phyloP scores from a whole-genome alignment of 92 coral and sea anemone species.

The Nematostella vectensis region DNA sequence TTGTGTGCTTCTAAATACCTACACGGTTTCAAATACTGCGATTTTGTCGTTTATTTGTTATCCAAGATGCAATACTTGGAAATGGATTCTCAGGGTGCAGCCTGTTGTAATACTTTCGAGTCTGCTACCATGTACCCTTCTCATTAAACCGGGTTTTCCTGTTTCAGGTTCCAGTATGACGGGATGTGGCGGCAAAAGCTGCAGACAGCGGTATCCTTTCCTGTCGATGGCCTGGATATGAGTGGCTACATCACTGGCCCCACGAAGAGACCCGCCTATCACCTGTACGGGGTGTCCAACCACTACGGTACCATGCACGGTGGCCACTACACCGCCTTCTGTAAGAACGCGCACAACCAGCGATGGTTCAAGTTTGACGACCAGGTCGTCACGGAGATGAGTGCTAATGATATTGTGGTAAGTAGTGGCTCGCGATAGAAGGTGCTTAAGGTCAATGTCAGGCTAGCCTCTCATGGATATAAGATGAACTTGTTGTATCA shows the following conservation, averaged over 20 bases:
- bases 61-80: too few species aligned
- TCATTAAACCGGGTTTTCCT: too few species aligned
- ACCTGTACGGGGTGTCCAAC: constrained; percentile 77
- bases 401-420: constrained; percentile 65
- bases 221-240: constrained; percentile 56
- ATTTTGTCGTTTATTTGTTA: too few species aligned
- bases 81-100: too few species aligned
- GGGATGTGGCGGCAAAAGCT: constrained; percentile 98
- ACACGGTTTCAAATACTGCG: too few species aligned
- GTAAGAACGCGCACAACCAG: constrained; percentile 55
- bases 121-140: too few species aligned
- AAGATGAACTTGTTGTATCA: too few species aligned
- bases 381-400: constrained; percentile 68
- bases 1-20: too few species aligned
- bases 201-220: constrained; percentile 73
- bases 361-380: constrained; percentile 96
- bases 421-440: constrained; percentile 3
- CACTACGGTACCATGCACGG: constrained; percentile 98
- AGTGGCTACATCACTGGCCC: constrained; percentile 69
- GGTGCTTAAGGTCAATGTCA: too few species aligned
- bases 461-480: too few species aligned
- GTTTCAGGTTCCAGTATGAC: constrained; percentile 89
- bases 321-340: constrained; percentile 97
- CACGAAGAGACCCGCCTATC: constrained; percentile 25
- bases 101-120: too few species aligned